Evolutionary conservation across 2,113 vertebrate species (phyloP).

Genomic region (Fregetta grallaria): DNA sequence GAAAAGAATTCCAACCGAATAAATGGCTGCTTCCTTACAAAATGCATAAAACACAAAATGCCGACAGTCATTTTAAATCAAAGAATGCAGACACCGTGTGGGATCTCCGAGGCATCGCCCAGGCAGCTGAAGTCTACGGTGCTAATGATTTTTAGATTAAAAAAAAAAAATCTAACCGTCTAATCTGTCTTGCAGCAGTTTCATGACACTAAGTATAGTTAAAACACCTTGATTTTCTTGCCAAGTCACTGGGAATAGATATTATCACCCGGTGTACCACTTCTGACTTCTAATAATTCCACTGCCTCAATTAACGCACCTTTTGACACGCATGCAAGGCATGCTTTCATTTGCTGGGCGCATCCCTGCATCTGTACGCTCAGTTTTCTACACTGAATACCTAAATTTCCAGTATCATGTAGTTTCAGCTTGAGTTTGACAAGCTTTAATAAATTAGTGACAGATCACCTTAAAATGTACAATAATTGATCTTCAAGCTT

Average conservation of each 20-base stretch:
- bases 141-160: background rate
- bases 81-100: background rate
- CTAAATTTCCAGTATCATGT: background rate
- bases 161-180: background rate
- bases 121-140: background rate
- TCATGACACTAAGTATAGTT: background rate
- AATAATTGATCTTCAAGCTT: background rate
- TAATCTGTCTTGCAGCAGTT: background rate
- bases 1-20: background rate
- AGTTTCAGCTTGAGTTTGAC: background rate
- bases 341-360: background rate
- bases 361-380: background rate
- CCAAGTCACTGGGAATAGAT: background rate
- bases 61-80: background rate
- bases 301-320: background rate
- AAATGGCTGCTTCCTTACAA: background rate
- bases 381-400: background rate
- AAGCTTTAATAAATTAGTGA: background rate
- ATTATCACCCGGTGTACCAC: background rate
- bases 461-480: background rate
- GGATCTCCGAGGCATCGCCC: background rate
- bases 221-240: background rate
- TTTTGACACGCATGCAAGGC: background rate
- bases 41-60: background rate
- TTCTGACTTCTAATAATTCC: background rate